Evolutionary conservation across 2,113 vertebrate species (phyloP).

Genomic region (Alexandromys fortis): DNA sequence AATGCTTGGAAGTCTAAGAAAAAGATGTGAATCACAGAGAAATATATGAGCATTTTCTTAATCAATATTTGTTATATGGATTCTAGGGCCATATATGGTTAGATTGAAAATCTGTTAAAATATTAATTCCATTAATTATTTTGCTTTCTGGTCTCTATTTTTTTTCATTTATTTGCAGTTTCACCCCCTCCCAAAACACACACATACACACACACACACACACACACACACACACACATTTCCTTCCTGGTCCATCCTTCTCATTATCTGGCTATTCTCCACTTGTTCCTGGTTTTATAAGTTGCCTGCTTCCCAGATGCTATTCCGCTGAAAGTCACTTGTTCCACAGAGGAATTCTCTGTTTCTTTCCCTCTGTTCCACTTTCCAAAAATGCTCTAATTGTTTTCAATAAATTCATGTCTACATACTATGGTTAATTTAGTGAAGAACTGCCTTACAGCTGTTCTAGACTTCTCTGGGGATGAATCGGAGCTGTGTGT

Average conservation of each 20-base stretch:
- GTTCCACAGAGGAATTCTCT: not conserved
- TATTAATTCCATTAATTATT: not conserved
- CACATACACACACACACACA: not conserved
- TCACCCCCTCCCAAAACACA: not conserved
- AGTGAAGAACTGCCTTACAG: too few species aligned
- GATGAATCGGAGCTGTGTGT: not conserved
- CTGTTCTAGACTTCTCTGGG: not conserved
- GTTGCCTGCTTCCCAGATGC: too few species aligned
- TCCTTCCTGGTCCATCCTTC: not conserved
- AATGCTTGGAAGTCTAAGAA: not conserved
- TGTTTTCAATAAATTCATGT: not conserved
- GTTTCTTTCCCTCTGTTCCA: not conserved
- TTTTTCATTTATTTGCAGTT: not conserved
- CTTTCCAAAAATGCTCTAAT: not conserved
- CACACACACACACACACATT: not conserved
- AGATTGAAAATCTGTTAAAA: not conserved
- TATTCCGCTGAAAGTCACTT: not conserved
- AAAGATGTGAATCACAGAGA: not conserved
- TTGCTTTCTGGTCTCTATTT: not conserved
- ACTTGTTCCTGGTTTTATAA: not conserved
- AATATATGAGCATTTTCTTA: not conserved
- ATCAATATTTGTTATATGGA: too few species aligned
- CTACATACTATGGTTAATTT: too few species aligned
- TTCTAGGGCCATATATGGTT: not conserved
- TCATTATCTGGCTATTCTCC: not conserved